Evolutionary conservation across 2,888 invertebrate genomes (phyloP).

Genomic region (Mesorhabditis belari): DNA sequence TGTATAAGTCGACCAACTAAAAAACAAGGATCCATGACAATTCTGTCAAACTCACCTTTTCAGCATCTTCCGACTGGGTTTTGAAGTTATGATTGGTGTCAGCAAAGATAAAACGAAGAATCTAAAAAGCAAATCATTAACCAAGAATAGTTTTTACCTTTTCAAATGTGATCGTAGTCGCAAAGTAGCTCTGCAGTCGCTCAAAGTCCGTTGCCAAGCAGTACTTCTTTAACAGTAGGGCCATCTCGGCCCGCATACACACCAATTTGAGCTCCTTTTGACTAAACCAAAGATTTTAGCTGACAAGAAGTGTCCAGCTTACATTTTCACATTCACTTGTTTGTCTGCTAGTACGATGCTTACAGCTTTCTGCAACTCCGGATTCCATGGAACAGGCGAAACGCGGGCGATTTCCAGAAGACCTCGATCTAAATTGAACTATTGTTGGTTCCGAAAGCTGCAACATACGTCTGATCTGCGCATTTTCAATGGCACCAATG

Average conservation of each 20-base stretch:
- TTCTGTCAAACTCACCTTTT: not conserved
- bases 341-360: slow-evolving; percentile 8
- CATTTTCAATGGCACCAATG: slow-evolving; percentile 17
- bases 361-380: slow-evolving; percentile 22
- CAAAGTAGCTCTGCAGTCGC: not conserved
- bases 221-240: not conserved
- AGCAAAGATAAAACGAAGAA: not conserved
- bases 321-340: not conserved
- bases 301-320: not conserved
- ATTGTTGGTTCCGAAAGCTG: too few species aligned
- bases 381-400: slow-evolving; percentile 31
- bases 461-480: slow-evolving; percentile 9
- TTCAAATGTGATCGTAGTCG: not conserved
- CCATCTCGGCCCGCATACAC: not conserved
- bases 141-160: not conserved
- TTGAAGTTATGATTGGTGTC: not conserved
- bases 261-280: not conserved
- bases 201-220: not conserved
- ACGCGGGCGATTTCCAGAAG: slow-evolving; percentile 22
- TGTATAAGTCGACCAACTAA: not conserved
- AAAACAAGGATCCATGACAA: not conserved
- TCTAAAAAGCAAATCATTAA: not conserved
- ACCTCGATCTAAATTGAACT: not conserved
- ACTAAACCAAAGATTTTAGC: not conserved
- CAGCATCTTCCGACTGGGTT: not conserved